Evolutionary conservation across 92 coral and sea anemone genomes (phyloP).

Genomic region (Virgularia gustaviana): DNA sequence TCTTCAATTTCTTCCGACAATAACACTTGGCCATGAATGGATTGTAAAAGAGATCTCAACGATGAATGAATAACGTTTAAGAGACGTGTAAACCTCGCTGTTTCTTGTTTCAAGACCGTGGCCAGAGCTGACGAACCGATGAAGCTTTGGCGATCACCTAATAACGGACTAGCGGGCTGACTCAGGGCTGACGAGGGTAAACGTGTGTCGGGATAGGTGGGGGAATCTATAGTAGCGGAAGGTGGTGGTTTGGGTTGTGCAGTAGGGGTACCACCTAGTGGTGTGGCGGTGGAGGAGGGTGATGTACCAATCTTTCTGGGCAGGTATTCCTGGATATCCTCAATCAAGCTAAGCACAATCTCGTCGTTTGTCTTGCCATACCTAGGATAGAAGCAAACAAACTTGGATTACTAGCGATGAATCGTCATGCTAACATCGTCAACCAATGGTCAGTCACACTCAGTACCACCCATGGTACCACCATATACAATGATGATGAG

Average conservation of each 20-base stretch:
- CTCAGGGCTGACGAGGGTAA: too few relatives aligned
- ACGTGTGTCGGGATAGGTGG: conserved; percentile 39
- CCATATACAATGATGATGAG: too few relatives aligned
- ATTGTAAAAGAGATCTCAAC: conserved; percentile 61
- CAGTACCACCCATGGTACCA: too few relatives aligned
- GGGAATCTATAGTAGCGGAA: background rate
- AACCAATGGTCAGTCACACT: too few relatives aligned
- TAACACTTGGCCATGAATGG: conserved; percentile 77
- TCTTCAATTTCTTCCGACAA: conserved; percentile 81
- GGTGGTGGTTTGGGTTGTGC: background rate
- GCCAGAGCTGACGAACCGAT: conserved; percentile 51
- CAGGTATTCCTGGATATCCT: conserved; percentile 63
- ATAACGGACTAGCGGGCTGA: conserved; percentile 21
- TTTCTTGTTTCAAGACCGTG: conserved; percentile 76
- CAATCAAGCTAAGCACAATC: conserved; percentile 67
- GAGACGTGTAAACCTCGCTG: conserved; percentile 71
- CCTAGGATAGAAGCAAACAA: conserved; percentile 40
- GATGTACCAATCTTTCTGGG: conserved; percentile 31
- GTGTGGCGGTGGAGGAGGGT: background rate
- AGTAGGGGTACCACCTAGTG: background rate
- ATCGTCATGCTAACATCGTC: too few relatives aligned
- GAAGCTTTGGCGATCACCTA: too few relatives aligned
- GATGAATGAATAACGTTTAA: conserved; percentile 67
- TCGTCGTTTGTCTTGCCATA: conserved; percentile 82
- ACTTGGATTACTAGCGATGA: background rate